Percentiles rank a stretch among this genome's conserved stretches.
phyloP scores from a whole-genome alignment of 30 jellyfish, hydroid and myxozoan genomes.

The Hydra vulgaris region DNA sequence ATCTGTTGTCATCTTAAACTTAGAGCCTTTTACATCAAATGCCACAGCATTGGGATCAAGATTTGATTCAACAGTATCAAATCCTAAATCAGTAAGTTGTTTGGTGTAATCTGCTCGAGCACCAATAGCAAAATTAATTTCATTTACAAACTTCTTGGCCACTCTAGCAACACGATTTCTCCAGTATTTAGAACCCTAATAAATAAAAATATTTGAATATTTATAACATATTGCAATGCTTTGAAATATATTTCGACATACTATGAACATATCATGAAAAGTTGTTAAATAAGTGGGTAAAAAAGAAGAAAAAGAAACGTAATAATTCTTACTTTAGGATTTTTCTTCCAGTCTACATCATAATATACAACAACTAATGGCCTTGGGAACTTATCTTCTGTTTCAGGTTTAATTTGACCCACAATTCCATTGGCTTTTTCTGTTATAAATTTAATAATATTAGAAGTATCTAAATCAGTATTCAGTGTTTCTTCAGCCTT shows the following conservation, averaged over 20 bases:
- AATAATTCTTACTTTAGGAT: conserved; percentile 61
- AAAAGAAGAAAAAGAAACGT: no score
- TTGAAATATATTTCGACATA: no score
- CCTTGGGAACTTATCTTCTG: conserved; percentile 37
- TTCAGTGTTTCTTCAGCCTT: conserved; percentile 30
- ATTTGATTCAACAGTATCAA: not conserved
- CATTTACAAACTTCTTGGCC: conserved; percentile 59
- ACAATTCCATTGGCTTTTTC: conserved; percentile 76
- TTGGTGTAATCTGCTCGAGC: conserved; percentile 16
- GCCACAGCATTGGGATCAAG: conserved; percentile 22
- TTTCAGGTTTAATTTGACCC: conserved; percentile 61
- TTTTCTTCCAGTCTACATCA: conserved; percentile 66
- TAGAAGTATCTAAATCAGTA: conserved; percentile 27
- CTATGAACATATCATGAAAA: no score
- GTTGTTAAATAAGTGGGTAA: no score
- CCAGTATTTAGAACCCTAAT: conserved; percentile 71
- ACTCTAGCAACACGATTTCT: conserved; percentile 98
- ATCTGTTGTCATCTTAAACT: conserved; percentile 34
- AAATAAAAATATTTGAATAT: not conserved
- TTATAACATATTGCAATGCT: no score
- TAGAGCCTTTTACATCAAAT: conserved; percentile 29
- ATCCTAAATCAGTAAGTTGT: conserved; percentile 23
- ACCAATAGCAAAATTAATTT: conserved; percentile 63
- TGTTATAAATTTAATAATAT: conserved; percentile 53
- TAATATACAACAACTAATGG: conserved; percentile 68